Conservation (phyloP, 2,888 invertebrate genomes). For the Mechanitis messenoides region DNA sequence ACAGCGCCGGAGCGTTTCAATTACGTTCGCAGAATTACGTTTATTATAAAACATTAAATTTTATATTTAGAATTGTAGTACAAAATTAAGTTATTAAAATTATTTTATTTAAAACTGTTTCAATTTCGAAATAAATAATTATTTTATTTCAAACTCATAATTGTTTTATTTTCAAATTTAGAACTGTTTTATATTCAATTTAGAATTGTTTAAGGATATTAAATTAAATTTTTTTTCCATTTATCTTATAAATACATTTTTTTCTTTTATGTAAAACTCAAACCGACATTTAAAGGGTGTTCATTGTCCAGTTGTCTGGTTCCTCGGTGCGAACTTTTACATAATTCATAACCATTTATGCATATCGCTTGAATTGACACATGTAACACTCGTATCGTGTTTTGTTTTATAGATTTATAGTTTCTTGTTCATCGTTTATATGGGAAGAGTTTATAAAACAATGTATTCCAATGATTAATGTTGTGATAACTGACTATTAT, state of each 20-base stretch:
- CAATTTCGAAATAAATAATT: no score
- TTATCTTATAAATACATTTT: neutral
- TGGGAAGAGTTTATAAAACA: neutral
- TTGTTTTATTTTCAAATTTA: no score
- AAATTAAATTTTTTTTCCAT: neutral
- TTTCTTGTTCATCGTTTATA: constrained; percentile 17
- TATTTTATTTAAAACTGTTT: no score
- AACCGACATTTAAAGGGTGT: constrained; percentile 23
- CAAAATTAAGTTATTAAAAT: no score
- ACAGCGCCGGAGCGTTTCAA: constrained; percentile 31
- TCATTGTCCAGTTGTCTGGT: constrained; percentile 39
- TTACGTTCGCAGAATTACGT: constrained; percentile 32
- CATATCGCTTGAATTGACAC: constrained; percentile 68
- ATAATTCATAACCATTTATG: constrained; percentile 71
- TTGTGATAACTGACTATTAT: no score
- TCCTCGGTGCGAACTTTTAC: constrained; percentile 54
- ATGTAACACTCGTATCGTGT: constrained; percentile 49
- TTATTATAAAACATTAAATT: constrained; percentile 3
- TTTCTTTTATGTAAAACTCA: neutral
- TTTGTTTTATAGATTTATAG: constrained; percentile 31
- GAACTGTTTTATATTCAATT: no score
- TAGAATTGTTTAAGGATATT: neutral
- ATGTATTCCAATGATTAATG: neutral
- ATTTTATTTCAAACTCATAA: no score
- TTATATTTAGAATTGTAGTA: neutral